These are phyloP conservation scores for Eospalax fontanierii DNA, from an alignment of 2,797 vertebrate species.

Conservation along the genomic window DNA sequence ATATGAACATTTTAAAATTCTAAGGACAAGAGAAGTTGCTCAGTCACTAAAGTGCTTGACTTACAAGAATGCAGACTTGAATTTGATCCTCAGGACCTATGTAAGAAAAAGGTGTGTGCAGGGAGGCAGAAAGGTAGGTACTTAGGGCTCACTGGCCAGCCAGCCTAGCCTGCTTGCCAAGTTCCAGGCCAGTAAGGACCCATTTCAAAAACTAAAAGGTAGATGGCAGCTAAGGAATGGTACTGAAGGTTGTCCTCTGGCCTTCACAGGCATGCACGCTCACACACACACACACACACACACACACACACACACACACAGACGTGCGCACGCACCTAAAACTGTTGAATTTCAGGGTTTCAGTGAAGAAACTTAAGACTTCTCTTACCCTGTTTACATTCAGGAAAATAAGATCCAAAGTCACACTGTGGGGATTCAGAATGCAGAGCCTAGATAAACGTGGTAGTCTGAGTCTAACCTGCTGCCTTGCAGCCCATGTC, in stretches of 20 bases:
- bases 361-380: not conserved
- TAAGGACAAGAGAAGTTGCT: not conserved
- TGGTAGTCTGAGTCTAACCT: not conserved
- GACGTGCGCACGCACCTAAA: not conserved
- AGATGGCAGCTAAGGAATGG: not conserved
- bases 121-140: not conserved
- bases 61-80: not conserved
- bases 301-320: not conserved
- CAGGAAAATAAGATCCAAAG: not conserved
- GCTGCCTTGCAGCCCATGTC: not conserved
- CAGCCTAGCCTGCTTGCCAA: not conserved
- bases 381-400: not conserved
- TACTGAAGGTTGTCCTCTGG: not conserved
- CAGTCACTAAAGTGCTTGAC: not conserved
- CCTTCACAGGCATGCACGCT: not conserved
- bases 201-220: not conserved
- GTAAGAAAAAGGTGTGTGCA: not conserved
- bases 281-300: not conserved
- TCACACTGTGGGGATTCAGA: not conserved
- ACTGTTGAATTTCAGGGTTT: not conserved
- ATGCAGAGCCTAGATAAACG: not conserved
- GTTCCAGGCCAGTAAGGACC: not conserved
- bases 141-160: not conserved
- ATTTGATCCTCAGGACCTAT: not conserved
- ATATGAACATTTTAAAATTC: not conserved